phyloP scores from a whole-genome alignment of 2,888 invertebrate genomes.

The Drosophila rubida region DNA sequence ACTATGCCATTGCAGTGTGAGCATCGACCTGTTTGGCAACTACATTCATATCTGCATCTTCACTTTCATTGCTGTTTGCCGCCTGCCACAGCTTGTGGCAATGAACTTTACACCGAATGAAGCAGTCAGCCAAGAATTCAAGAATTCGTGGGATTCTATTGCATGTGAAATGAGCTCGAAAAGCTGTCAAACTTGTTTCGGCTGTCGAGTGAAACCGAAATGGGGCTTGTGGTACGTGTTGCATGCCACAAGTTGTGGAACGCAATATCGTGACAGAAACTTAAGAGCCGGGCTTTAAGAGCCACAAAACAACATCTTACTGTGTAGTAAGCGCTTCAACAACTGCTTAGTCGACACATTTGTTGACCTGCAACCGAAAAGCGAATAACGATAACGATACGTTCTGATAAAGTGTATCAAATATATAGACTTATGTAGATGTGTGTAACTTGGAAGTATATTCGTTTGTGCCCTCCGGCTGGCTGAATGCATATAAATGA shows the following conservation, averaged over 20 bases:
- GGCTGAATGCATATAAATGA: conserved; percentile 72
- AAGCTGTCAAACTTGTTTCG: conserved; percentile 73
- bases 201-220: conserved; percentile 71
- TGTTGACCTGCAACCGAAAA: conserved; percentile 49
- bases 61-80: conserved; percentile 60
- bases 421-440: conserved; percentile 12
- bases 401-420: conserved; percentile 17
- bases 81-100: conserved; percentile 49
- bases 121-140: neutral
- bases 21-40: conserved; percentile 53
- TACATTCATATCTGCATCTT: conserved; percentile 61
- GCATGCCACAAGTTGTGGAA: conserved; percentile 70
- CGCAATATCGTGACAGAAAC: conserved; percentile 39
- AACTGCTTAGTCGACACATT: conserved; percentile 52
- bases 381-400: conserved; percentile 40
- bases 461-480: conserved; percentile 39
- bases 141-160: conserved; percentile 50
- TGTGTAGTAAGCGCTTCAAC: conserved; percentile 3
- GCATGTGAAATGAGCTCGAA: conserved; percentile 44
- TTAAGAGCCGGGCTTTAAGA: conserved; percentile 52
- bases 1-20: conserved; percentile 39
- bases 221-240: conserved; percentile 66
- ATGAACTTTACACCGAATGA: conserved; percentile 59
- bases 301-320: conserved; percentile 30
- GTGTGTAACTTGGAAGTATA: conserved; percentile 11